A percentile compares a stretch with the other conserved stretches of the same genome.
Conservation (phyloP, 2,888 invertebrate genomes). For the Drosophila multiciliata region DNA sequence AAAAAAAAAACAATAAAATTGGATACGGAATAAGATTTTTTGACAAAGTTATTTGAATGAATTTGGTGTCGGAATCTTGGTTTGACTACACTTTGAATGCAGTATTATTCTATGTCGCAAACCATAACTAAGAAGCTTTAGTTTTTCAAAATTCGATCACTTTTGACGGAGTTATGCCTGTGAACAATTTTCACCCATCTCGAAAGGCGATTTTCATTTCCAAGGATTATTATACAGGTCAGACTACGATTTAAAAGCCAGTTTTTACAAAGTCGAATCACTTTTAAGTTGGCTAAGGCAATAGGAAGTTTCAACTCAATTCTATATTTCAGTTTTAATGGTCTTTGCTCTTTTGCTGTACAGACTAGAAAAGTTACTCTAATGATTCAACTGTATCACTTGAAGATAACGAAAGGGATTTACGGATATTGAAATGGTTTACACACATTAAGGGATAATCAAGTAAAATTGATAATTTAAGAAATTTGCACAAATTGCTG, state of each 20-base stretch:
- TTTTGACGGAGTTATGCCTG: neutral
- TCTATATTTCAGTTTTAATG: accelerated
- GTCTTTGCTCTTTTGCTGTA: neutral
- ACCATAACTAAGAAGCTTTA: accelerated
- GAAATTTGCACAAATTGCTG: slow-evolving; percentile 7
- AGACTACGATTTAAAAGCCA: neutral
- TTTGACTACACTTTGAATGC: neutral
- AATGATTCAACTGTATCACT: neutral
- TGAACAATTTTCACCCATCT: neutral
- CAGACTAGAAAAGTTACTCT: neutral
- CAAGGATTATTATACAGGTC: neutral
- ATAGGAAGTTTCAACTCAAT: neutral
- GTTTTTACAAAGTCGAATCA: neutral
- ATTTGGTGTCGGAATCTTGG: neutral
- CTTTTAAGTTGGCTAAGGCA: neutral
- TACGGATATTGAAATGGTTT: neutral
- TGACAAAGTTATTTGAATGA: neutral
- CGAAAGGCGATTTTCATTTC: neutral
- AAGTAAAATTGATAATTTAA: neutral
- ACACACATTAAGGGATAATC: neutral
- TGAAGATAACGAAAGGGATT: neutral
- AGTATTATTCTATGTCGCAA: neutral
- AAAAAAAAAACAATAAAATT: neutral
- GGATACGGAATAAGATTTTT: neutral
- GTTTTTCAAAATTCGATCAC: neutral